phyloP scores from a whole-genome alignment of 2,797 vertebrate genomes.

The Cirrhinus molitorella region DNA sequence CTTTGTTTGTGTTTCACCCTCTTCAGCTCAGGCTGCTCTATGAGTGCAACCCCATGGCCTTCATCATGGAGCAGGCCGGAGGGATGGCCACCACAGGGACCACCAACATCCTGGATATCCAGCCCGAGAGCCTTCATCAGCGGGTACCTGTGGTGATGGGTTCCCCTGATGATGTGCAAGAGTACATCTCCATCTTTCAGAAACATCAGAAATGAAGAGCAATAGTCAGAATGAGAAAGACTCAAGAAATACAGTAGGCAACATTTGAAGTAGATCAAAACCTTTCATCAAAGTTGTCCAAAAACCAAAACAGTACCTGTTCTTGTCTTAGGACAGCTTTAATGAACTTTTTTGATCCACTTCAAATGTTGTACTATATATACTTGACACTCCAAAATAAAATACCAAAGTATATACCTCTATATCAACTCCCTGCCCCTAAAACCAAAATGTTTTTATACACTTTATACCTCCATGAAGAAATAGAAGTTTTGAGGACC shows the following conservation, averaged over 20 bases:
- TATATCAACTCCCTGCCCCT: neutral
- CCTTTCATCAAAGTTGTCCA: too few species aligned
- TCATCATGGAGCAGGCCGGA: slow-evolving; percentile 94
- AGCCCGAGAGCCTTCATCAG: slow-evolving; percentile 90
- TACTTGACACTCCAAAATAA: slow-evolving; percentile 31
- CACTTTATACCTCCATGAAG: neutral
- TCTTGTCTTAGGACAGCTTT: too few species aligned
- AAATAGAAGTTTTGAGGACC: neutral
- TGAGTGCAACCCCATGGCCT: slow-evolving; percentile 95
- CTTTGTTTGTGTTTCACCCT: slow-evolving; percentile 6
- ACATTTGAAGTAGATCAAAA: too few species aligned
- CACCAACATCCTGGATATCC: slow-evolving; percentile 87
- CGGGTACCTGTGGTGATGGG: slow-evolving; percentile 88
- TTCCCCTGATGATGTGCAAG: slow-evolving; percentile 90
- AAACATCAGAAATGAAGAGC: slow-evolving; percentile 78
- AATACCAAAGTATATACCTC: slow-evolving; percentile 12
- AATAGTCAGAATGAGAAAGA: neutral
- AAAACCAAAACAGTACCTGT: too few species aligned
- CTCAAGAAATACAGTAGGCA: too few species aligned
- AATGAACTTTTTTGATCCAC: too few species aligned
- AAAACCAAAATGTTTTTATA: neutral
- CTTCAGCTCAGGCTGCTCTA: slow-evolving; percentile 92
- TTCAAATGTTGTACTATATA: too few species aligned
- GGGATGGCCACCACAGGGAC: slow-evolving; percentile 91
- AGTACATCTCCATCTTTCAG: slow-evolving; percentile 87